Conservation (phyloP, 2,888 invertebrate genomes). For the Ornithoptera priamus region DNA sequence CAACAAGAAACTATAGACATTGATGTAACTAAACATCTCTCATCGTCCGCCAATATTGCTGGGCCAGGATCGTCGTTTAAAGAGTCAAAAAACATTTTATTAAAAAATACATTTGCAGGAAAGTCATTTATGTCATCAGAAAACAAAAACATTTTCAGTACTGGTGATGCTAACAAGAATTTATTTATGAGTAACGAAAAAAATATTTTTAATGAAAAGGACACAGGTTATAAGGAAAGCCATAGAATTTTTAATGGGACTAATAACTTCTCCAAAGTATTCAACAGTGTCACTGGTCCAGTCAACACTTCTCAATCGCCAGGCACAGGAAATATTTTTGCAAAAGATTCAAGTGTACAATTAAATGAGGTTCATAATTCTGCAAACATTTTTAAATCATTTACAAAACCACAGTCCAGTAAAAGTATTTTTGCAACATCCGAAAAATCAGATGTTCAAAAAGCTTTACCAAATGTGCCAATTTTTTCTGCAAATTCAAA, state of each 20-base stretch:
- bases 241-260: slow-evolving; percentile 16
- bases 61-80: slow-evolving; percentile 35
- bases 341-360: slow-evolving; percentile 5
- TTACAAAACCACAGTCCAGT: slow-evolving; percentile 40
- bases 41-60: neutral
- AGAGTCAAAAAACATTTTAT: slow-evolving; percentile 39
- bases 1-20: slow-evolving; percentile 44
- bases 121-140: slow-evolving; percentile 40
- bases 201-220: slow-evolving; percentile 36
- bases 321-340: slow-evolving; percentile 7
- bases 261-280: slow-evolving; percentile 11
- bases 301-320: neutral
- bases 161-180: slow-evolving; percentile 33
- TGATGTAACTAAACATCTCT: slow-evolving; percentile 9
- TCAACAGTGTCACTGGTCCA: neutral
- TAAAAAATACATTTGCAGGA: slow-evolving; percentile 33
- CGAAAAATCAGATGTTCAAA: neutral
- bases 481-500: slow-evolving; percentile 27
- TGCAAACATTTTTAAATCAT: slow-evolving; percentile 53
- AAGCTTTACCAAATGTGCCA: neutral
- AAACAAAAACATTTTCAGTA: slow-evolving; percentile 20
- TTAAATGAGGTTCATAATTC: slow-evolving; percentile 33
- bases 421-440: slow-evolving; percentile 32
- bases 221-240: slow-evolving; percentile 6
- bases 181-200: slow-evolving; percentile 38